Base-by-base conservation (phyloP, 2,113 vertebrate species). In the Lepus europaeus region DNA sequence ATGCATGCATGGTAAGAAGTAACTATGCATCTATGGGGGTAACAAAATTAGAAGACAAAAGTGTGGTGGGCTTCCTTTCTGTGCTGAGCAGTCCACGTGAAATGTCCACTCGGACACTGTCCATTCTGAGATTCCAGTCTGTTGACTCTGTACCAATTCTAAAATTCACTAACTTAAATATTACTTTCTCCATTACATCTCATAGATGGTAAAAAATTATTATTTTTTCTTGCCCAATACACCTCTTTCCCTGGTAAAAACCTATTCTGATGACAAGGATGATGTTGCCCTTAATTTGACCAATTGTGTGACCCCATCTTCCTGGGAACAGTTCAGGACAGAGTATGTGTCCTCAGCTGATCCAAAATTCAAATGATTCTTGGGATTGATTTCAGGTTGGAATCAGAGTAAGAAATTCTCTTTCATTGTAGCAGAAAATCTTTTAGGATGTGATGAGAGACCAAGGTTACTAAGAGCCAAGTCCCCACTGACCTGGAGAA, bases 111-210 rank as follows among this genome's bases (percentile, higher is more conserved):
- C 4, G 33, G 22, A 8, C 49, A 56, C 59, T 11, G 19, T 29
- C 80, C 25, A 95, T 91, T 29, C 16, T 39, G 33, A 93, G 20
- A 84, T 61, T 77, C 56, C 68, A 91, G 69, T 36, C n/a, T 36
- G 78, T 91, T 91, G 80, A 45, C 16, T 82, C 19, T 77, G 64
- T 93, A 72, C 6, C 19, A 90, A 76, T 13, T 49, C 19, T 83
- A 89, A 91, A 84, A 84, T 83, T 23, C 22, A 76, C 36, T 89
- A 74, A 72, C 64, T 78, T n/a, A 83, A 88, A 90, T 76, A 66
- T 33, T 88, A 81, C 77, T 85, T 91, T 88, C 10, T 91, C 56
- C 84, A 70, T 88, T 56, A n/a, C 1, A 66, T 51, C 22, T 88
- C 9, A 89, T 61, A 80, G 20, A 89, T 77, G 27, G 10, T 80